A percentile compares a stretch with the other conserved stretches of the same genome.
Evolutionary conservation across 2,888 invertebrate genomes (phyloP).

Genomic region (Clunio marinus): DNA sequence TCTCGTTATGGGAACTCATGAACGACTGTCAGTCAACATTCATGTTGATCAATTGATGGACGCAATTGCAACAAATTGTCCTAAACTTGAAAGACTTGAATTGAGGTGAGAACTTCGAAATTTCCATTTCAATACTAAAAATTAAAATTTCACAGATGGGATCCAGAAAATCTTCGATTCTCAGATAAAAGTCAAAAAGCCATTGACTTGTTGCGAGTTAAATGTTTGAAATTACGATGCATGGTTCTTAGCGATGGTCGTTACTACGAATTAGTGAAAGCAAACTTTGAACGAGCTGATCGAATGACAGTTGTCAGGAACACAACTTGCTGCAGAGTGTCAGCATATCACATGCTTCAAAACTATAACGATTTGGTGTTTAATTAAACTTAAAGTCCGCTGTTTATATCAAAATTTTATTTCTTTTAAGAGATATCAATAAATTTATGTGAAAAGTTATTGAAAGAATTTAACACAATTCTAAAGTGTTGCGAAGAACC

Average conservation of each 20-base stretch:
- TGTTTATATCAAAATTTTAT: too few relatives aligned
- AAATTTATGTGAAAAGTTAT: too few relatives aligned
- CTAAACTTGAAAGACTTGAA: slow-evolving; percentile 84
- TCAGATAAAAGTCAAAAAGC: slow-evolving; percentile 99
- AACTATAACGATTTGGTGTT: slow-evolving; percentile 95
- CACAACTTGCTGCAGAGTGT: slow-evolving; percentile 91
- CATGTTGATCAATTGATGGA: slow-evolving; percentile 98
- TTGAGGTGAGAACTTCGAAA: slow-evolving; percentile 55
- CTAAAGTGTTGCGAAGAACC: slow-evolving; percentile 10
- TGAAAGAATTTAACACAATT: not conserved
- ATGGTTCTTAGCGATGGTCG: slow-evolving; percentile 81
- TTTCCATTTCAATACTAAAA: not conserved
- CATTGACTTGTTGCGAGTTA: slow-evolving; percentile 93
- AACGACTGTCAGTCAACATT: slow-evolving; percentile 92
- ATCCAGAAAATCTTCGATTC: slow-evolving; percentile 95
- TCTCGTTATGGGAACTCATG: slow-evolving; percentile 94
- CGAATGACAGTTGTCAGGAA: slow-evolving; percentile 94
- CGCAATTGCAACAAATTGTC: slow-evolving; percentile 89
- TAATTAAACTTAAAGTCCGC: too few relatives aligned
- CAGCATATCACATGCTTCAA: slow-evolving; percentile 85
- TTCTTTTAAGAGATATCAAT: too few relatives aligned
- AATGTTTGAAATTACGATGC: slow-evolving; percentile 87
- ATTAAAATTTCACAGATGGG: slow-evolving; percentile 62
- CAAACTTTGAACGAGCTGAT: slow-evolving; percentile 98
- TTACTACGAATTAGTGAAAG: slow-evolving; percentile 98